Evolutionary conservation across 2,797 vertebrate genomes (phyloP), one percentile per base, ranked within the genome.

Genomic region (Falco berigora): DNA sequence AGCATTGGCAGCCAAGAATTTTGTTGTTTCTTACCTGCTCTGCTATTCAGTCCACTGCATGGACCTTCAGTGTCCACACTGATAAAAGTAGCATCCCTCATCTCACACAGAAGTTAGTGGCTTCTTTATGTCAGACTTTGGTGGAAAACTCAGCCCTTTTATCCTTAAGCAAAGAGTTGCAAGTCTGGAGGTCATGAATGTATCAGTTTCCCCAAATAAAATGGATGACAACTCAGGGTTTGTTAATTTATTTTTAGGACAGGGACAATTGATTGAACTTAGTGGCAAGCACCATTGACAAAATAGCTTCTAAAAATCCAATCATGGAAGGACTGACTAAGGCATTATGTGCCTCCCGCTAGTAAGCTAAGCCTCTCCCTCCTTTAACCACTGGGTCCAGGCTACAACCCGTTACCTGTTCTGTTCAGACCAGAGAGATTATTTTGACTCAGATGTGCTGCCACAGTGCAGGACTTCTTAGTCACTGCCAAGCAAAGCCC

Each of bases 31-130:
- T 73, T 20, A 46, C 34, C 24, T 14, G 4, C 27, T 46, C 42
- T 55, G 62, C 32, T 27, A 0, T 21, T 49, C 44, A 56, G 52
- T 5, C 7, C 38, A 22, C 23, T 30, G 6, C 0, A 1, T 1
- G 10, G 44, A 86, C n/a, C 58, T 78, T 30, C 55, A 12, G 4
- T 50, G 66, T 53, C 36, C 56, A 25, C 27, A 7, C 8, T n/a
- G 36, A 14, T 24, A 25, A 5, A 68, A 84, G 38, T 2, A 59
- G 12, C 32, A 68, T 5, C 30, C 38, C n/a, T 44, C 49, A 24
- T 9, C 42, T 59, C 67, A 62, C n/a, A 34, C 28, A 58, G 24
- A 34, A 14, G 7, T 30, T 71, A 42, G 6, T 20, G 18, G 11
- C 23, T 76, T 69, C 44, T 83, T 50, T 27, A 28, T 66, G 76